Evolutionary conservation across 1,140 invertebrate genomes (phyloP).

Genomic region (Hypothenemus hampei): DNA sequence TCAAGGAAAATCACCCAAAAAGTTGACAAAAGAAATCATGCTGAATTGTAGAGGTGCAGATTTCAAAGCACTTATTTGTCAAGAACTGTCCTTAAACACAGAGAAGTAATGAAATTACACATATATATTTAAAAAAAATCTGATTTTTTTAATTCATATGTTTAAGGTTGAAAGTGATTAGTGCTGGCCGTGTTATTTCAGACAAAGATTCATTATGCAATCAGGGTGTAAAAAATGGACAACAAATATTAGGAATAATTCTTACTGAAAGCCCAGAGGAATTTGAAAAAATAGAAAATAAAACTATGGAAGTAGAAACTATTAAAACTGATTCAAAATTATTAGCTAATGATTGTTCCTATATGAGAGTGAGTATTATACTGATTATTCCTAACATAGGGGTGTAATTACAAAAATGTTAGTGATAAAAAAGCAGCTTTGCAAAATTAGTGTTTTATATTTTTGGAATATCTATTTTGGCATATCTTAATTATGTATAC

Average conservation of each 20-base stretch:
- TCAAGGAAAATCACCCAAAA: constrained; percentile 41
- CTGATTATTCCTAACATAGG: not conserved
- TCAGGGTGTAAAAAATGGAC: constrained; percentile 63
- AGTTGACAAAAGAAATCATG: constrained; percentile 49
- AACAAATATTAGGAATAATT: constrained; percentile 60
- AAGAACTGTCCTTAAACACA: constrained; percentile 45
- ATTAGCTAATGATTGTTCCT: constrained; percentile 46
- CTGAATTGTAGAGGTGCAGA: constrained; percentile 51
- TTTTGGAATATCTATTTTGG: no score
- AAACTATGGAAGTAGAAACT: constrained; percentile 48
- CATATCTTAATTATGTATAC: no score
- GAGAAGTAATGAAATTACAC: constrained; percentile 42
- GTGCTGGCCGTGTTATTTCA: constrained; percentile 60
- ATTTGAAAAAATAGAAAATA: constrained; percentile 38
- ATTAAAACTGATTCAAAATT: constrained; percentile 53
- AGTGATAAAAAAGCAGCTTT: no score
- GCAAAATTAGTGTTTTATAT: not conserved
- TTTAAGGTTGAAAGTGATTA: constrained; percentile 63
- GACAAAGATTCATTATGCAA: constrained; percentile 47
- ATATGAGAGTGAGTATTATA: constrained; percentile 47
- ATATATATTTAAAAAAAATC: not conserved
- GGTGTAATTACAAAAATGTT: not conserved
- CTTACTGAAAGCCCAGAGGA: constrained; percentile 47
- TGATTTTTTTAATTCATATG: not conserved
- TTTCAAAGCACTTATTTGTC: constrained; percentile 52